Base-by-base conservation (phyloP, 2,888 invertebrate species). In the Oscheius myriophilus region DNA sequence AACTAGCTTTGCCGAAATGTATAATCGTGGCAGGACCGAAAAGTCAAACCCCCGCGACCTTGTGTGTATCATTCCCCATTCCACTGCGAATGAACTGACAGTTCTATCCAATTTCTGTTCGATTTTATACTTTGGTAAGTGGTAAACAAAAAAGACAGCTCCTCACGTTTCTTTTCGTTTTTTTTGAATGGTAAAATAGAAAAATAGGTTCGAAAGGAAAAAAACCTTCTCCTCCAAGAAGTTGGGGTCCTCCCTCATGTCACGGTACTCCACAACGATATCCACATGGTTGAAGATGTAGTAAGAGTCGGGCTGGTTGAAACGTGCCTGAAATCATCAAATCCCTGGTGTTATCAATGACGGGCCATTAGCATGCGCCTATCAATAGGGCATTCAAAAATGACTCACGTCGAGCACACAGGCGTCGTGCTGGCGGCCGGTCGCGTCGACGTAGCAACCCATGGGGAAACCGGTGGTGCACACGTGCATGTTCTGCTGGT, bases 201-300 rank as follows among this genome's bases (percentile, higher is more conserved):
- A 69, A 33, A 33, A 33, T 6, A 6, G 33, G 9, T 33, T 33
- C 3, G 9, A 33, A 62, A 25, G 26, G 9, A 33, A 62, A 25
- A 21, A 25, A 59, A 84, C 79, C 71, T 83, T 82, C 41, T 95
- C 94, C 93, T 86, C 86, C 45, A 86, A 68, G 69, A 85, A 81
- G 71, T 86, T 95, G 25, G 95, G 94, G 85, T 95, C 95, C 9
- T 90, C 89, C 39, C 21, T 89, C 1, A 94, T 94, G 84, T 93
- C 94, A 88, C 97, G 96, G 89, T 96, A 98, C 52, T 78, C 84
- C 61, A 98, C 92, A 72, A 90, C 91, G 74, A 98, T 89, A 88
- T 97, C 95, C 51, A 98, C 94, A 88, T 98, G 97, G 89, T 98
- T 98, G 89, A 95, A 96, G 55, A 96, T 89, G 87, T 94, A 98